Base-by-base conservation (phyloP, 1,140 invertebrate species). In the Leptonema lineaticorne region DNA sequence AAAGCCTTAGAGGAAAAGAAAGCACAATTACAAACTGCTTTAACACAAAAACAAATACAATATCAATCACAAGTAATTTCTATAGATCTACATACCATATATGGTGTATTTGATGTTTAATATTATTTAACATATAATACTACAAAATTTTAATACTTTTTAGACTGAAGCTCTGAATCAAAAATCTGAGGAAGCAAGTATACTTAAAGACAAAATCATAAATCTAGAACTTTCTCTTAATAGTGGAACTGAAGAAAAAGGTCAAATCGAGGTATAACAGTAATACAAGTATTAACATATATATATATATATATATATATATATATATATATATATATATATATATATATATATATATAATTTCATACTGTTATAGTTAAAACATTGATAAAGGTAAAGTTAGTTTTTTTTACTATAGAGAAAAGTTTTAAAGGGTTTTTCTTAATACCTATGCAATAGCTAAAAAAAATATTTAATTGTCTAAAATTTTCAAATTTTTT, bases 121-220 rank as follows among this genome's bases (percentile, higher is more conserved):
- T 33, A 6, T 11, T 33, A 33, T 6, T 6, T 33, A 33, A 33
- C 11, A 11, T 33, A 33, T 33, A 33, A 33, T 6, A 46, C 16
- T 9, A 46, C 4, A 46, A 46, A 7, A 4, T 46, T 46, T 46
- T 46, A 46, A 7, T 53, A 22, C 22, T 18, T 84, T 84, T 63
- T 76, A 90, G 85, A 81, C 85, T 67, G 91, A 94, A 74, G 88
- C 89, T 8, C 82, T 94, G 16, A 87, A 92, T 73, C 86, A 90
- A 45, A 93, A 93, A 77, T 86, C 85, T 2, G 86, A 92, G 18
- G 93, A 96, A 78, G 82, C 86, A 0, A 90, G 92, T 75, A 83
- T 87, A 60, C 76, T 94, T 73, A 79, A 88, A 1, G 93, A 96
- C 74, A 93, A 90, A 76, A 81, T 95, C n/a, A 88, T 86, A 3